A percentile compares a stretch with the other conserved stretches of the same genome.
These are phyloP conservation scores for Dicyrtoma fusca DNA, from an alignment of 2,888 invertebrate species.

Conservation along the genomic window DNA sequence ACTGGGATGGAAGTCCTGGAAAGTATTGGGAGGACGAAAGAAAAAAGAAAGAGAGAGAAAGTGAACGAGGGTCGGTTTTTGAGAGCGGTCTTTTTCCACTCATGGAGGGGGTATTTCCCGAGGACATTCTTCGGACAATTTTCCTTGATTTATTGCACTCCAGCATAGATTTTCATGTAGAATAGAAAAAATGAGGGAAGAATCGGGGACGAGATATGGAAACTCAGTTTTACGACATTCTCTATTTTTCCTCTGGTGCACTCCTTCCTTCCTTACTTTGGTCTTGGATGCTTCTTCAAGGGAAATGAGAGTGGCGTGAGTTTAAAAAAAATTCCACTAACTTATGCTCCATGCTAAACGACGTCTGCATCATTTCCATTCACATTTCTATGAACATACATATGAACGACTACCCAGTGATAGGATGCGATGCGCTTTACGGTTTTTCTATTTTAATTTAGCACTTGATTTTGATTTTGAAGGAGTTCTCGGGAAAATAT, in stretches of 20 bases:
- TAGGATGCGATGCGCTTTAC: too few relatives aligned
- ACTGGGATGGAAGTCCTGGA: background rate
- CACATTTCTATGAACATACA: too few relatives aligned
- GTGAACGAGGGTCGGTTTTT: background rate
- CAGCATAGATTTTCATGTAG: constrained; percentile 13
- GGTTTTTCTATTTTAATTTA: too few relatives aligned
- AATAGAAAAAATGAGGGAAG: constrained; percentile 14
- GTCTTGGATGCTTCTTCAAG: background rate
- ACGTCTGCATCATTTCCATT: too few relatives aligned
- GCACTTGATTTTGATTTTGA: too few relatives aligned
- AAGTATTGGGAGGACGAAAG: background rate
- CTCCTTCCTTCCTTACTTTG: background rate
- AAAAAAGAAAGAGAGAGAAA: background rate
- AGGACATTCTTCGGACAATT: constrained; percentile 40
- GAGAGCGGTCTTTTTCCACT: background rate
- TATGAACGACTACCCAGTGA: too few relatives aligned
- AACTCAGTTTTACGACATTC: constrained; percentile 21
- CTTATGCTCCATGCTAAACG: too few relatives aligned
- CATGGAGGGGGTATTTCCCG: constrained; percentile 18
- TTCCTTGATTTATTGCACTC: constrained; percentile 39
- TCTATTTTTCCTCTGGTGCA: background rate
- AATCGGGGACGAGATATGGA: constrained; percentile 10
- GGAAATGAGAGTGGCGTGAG: too few relatives aligned
- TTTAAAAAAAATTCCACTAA: too few relatives aligned
- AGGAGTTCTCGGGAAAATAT: too few relatives aligned